Conservation (phyloP, 2,888 invertebrate genomes). For the Melanargia galathea region DNA sequence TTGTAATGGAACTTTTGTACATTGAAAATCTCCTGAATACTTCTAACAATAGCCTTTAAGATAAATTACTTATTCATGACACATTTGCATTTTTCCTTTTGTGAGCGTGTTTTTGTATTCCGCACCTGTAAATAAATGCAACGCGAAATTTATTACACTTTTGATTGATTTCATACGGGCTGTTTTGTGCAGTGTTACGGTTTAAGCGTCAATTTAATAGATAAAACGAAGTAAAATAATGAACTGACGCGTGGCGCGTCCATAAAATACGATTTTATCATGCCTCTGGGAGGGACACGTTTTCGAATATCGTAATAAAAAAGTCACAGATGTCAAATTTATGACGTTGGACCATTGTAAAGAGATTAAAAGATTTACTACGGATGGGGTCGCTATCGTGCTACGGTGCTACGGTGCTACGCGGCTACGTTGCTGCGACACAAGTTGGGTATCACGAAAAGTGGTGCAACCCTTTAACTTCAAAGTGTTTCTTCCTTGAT, state of each 20-base stretch:
- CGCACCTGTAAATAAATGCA: conserved; percentile 25
- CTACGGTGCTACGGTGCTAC: conserved; percentile 50
- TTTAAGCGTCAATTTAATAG: conserved; percentile 66
- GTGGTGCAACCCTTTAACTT: conserved; percentile 52
- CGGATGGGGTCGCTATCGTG: conserved; percentile 56
- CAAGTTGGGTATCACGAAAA: conserved; percentile 25
- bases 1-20: conserved; percentile 69
- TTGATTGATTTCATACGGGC: conserved; percentile 41
- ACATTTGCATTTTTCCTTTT: conserved; percentile 65
- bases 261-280: conserved; percentile 81
- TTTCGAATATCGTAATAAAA: conserved; percentile 81
- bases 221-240: conserved; percentile 75
- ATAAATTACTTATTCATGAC: conserved; percentile 73
- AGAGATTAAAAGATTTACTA: conserved; percentile 82
- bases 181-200: conserved; percentile 42
- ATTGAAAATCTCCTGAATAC: conserved; percentile 59
- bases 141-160: conserved; percentile 40
- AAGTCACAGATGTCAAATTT: conserved; percentile 82
- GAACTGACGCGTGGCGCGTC: conserved; percentile 68
- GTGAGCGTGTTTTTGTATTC: conserved; percentile 43
- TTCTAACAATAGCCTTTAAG: conserved; percentile 72
- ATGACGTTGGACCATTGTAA: conserved; percentile 79
- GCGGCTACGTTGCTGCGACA: conserved; percentile 39
- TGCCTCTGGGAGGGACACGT: conserved; percentile 77
- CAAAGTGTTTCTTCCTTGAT: background rate